These are phyloP conservation scores for Ptyas mucosa DNA, from an alignment of 2,113 vertebrate species.

Conservation along the genomic window DNA sequence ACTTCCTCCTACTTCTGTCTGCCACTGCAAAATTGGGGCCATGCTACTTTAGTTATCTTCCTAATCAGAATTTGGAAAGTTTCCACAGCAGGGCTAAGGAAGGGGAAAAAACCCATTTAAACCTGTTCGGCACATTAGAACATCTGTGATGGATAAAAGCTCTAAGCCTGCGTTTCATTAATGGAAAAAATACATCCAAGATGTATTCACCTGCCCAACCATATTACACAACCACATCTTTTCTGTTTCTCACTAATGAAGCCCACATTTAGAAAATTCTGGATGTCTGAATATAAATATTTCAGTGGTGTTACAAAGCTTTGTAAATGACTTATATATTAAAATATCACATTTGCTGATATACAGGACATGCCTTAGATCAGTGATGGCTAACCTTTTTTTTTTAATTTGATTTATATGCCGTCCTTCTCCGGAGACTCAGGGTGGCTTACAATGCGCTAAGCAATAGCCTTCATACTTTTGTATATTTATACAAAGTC, in stretches of 20 bases:
- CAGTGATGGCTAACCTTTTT: no score
- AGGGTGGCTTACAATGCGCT: no score
- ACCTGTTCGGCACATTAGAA: neutral
- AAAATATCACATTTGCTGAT: neutral
- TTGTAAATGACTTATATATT: neutral
- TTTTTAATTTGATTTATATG: no score
- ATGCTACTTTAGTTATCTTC: neutral
- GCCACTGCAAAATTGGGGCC: neutral
- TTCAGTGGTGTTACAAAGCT: neutral
- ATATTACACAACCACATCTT: neutral
- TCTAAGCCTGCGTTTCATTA: neutral
- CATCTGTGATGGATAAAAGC: neutral
- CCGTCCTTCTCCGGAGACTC: no score
- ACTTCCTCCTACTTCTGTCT: neutral
- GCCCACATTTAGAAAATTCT: neutral
- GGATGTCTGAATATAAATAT: neutral
- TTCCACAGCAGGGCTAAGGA: neutral
- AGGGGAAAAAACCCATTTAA: neutral
- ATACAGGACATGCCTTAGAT: accelerated
- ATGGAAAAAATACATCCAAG: neutral
- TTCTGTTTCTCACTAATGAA: neutral
- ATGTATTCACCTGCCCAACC: neutral
- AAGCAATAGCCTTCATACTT: no score
- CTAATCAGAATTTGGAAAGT: conserved; percentile 3
- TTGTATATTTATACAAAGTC: no score